Percentiles rank a stretch among this genome's conserved stretches.
Evolutionary conservation across 2,888 invertebrate genomes (phyloP).

Genomic region (Phanerotoma sp.): DNA sequence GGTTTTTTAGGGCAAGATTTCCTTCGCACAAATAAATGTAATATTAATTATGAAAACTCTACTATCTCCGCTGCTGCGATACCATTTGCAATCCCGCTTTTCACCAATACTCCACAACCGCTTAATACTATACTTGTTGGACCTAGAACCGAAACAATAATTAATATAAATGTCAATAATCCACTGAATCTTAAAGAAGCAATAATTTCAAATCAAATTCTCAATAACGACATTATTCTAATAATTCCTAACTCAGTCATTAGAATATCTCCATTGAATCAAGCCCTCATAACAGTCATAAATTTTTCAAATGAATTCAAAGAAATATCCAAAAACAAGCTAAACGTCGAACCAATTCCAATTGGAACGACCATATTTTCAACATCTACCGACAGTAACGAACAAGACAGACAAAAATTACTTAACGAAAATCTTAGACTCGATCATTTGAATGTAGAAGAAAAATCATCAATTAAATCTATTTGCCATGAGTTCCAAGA

Average conservation of each 20-base stretch:
- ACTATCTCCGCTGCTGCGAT: constrained; percentile 1
- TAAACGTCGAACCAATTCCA: constrained; percentile 1
- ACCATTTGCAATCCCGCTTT: not conserved
- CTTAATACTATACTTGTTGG: not conserved
- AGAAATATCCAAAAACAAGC: not conserved
- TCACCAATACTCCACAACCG: not conserved
- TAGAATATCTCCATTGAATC: not conserved
- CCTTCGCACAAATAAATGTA: not conserved
- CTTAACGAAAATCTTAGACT: constrained; percentile 26
- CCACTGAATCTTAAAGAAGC: constrained; percentile 7
- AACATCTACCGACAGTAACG: not conserved
- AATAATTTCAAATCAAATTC: not conserved
- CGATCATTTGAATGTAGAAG: constrained; percentile 24
- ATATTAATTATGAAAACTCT: not conserved
- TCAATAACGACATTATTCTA: not conserved
- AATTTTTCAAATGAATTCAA: constrained; percentile 7
- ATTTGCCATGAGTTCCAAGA: not conserved
- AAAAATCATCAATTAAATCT: constrained; percentile 9
- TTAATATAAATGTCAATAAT: constrained; percentile 5
- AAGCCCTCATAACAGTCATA: constrained; percentile 13
- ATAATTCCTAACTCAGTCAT: constrained; percentile 13
- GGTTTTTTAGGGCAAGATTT: constrained; percentile 7
- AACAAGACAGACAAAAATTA: constrained; percentile 9
- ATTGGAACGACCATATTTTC: not conserved
- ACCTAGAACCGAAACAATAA: not conserved